Evolutionary conservation across 1,140 invertebrate species (phyloP).

Genomic region (Tetragnatha versicolor): DNA sequence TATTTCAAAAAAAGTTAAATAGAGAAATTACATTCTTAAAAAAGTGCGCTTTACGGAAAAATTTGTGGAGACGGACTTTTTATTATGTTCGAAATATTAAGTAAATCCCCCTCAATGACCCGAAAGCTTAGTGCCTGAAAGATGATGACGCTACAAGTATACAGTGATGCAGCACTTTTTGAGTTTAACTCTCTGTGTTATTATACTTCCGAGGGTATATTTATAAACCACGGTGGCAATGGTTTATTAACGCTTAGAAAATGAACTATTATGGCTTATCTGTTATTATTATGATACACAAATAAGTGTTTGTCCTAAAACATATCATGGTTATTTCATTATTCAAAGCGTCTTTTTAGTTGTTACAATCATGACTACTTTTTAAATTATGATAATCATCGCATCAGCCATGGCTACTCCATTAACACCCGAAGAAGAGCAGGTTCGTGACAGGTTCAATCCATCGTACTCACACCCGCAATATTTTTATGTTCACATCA

Average conservation of each 20-base stretch:
- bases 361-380: not conserved
- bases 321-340: not conserved
- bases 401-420: constrained; percentile 70
- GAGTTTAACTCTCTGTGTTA: no score
- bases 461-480: not conserved
- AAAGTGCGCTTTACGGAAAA: no score
- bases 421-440: constrained; percentile 74
- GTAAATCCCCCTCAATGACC: no score
- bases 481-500: not conserved
- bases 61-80: no score
- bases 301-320: not conserved
- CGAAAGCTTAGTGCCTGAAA: no score
- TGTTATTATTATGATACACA: constrained; percentile 17
- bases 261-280: constrained; percentile 6
- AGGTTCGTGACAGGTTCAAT: constrained; percentile 68
- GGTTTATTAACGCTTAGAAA: not conserved
- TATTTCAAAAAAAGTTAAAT: no score
- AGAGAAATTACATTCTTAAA: no score
- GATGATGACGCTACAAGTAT: no score
- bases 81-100: no score
- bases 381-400: constrained; percentile 30
- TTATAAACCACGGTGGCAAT: not conserved
- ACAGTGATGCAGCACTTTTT: no score
- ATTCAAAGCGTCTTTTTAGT: not conserved
- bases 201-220: no score